phyloP scores from a whole-genome alignment of 2,113 vertebrate genomes.

The Cololabis saira region DNA sequence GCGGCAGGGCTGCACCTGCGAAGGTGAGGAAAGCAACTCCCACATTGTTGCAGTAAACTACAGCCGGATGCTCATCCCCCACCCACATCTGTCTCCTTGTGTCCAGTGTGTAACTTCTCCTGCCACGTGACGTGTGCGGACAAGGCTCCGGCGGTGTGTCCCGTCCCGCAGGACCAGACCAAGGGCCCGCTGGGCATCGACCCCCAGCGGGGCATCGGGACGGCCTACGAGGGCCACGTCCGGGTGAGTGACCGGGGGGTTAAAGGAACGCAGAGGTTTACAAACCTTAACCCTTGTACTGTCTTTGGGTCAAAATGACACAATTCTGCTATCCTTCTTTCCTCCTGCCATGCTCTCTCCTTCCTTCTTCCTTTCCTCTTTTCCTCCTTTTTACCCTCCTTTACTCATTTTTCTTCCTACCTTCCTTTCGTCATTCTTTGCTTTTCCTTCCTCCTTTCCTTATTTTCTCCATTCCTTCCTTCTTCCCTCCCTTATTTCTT shows the following conservation, averaged over 20 bases:
- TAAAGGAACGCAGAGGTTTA: not conserved
- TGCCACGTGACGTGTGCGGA: constrained; percentile 98
- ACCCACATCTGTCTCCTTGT: constrained; percentile 1
- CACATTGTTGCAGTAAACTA: too few relatives aligned
- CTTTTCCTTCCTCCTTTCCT: too few relatives aligned
- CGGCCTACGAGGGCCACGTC: constrained; percentile 94
- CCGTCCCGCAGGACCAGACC: constrained; percentile 94
- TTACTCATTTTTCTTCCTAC: too few relatives aligned
- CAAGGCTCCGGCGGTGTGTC: constrained; percentile 95
- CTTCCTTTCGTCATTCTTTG: too few relatives aligned
- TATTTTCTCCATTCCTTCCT: too few relatives aligned
- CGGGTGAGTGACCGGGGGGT: constrained; percentile 82
- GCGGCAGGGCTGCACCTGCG: constrained; percentile 96
- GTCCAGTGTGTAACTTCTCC: constrained; percentile 95
- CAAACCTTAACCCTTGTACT: too few relatives aligned
- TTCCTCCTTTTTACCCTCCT: too few relatives aligned
- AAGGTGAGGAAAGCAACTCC: constrained; percentile 93
- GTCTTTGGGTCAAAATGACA: too few relatives aligned
- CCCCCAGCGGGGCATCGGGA: constrained; percentile 94
- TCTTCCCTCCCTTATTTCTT: too few relatives aligned
- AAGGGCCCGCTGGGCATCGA: constrained; percentile 96
- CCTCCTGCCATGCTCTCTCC: too few relatives aligned
- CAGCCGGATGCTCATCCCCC: accelerated
- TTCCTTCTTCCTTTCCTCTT: too few relatives aligned
- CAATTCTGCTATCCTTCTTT: too few relatives aligned